Percentiles rank a stretch among this genome's conserved stretches.
These are phyloP conservation scores for Erebia palarica DNA, from an alignment of 2,888 invertebrate genomes.

Conservation along the genomic window DNA sequence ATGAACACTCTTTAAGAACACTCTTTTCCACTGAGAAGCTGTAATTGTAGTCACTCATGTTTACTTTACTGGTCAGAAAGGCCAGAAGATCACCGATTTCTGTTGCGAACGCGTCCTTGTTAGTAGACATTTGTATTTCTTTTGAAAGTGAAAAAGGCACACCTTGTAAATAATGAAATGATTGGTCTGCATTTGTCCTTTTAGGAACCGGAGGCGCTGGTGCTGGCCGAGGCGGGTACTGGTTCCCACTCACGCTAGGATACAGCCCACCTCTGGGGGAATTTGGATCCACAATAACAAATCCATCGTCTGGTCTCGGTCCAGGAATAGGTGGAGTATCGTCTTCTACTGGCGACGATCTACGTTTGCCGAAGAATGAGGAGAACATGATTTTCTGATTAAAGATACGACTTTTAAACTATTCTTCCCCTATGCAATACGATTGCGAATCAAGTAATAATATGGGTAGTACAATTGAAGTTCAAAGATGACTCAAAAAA, in stretches of 20 bases:
- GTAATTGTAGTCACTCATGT: conserved; percentile 70
- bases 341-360: conserved; percentile 74
- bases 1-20: conserved; percentile 76
- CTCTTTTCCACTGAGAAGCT: conserved; percentile 80
- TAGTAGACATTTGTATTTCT: conserved; percentile 70
- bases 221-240: conserved; percentile 60
- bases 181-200: conserved; percentile 51
- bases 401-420: background rate
- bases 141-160: conserved; percentile 80
- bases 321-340: conserved; percentile 75
- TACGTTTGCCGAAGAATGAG: conserved; percentile 73
- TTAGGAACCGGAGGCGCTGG: conserved; percentile 57
- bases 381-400: conserved; percentile 63
- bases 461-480: background rate
- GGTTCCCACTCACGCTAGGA: conserved; percentile 59
- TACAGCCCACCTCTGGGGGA: conserved; percentile 60
- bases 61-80: conserved; percentile 74
- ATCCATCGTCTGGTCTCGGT: conserved; percentile 65
- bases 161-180: conserved; percentile 77
- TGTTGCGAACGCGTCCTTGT: conserved; percentile 74
- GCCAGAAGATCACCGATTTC: conserved; percentile 78
- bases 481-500: background rate
- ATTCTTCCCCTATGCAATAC: background rate
- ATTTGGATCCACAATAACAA: conserved; percentile 65
- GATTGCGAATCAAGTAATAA: background rate